Percentiles rank a stretch among this genome's conserved stretches.
These are phyloP conservation scores for Adelosebastes latens DNA, from an alignment of 2,797 vertebrate genomes.

Conservation along the genomic window DNA sequence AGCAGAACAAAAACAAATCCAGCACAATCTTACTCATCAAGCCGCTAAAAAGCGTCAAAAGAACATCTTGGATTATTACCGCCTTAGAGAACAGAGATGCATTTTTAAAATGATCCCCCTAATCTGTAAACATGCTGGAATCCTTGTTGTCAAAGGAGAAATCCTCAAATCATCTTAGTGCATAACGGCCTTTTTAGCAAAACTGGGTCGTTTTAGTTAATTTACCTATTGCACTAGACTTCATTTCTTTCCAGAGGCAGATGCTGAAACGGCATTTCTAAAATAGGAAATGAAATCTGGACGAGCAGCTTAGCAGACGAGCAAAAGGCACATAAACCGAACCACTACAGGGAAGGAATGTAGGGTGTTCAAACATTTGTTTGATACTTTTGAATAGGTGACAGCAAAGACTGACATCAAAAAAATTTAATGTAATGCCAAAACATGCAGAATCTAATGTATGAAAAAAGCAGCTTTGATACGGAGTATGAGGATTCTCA, in stretches of 20 bases:
- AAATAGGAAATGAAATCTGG: constrained; percentile 72
- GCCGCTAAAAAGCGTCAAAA: constrained; percentile 76
- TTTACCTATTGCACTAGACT: constrained; percentile 72
- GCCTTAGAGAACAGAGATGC: constrained; percentile 71
- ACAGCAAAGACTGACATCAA: constrained; percentile 29
- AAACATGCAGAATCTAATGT: neutral
- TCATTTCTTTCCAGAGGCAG: constrained; percentile 63
- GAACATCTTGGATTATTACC: constrained; percentile 83
- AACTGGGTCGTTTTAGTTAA: constrained; percentile 81
- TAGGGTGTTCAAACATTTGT: constrained; percentile 6
- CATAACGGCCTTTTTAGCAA: constrained; percentile 72
- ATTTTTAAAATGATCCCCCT: constrained; percentile 77
- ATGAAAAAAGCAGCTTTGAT: neutral
- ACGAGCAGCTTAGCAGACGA: constrained; percentile 49
- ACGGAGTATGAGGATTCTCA: neutral
- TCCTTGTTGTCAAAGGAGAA: constrained; percentile 76
- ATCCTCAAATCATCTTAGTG: constrained; percentile 81
- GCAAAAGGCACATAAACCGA: constrained; percentile 29
- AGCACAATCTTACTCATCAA: constrained; percentile 74
- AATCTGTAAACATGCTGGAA: constrained; percentile 82
- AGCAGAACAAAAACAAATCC: constrained; percentile 64
- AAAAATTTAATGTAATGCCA: neutral
- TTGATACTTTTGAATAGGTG: constrained; percentile 13
- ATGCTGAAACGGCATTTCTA: constrained; percentile 61
- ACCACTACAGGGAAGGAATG: constrained; percentile 1